Percentiles rank a stretch among this genome's conserved stretches.
Evolutionary conservation across 37 sponge, comb jelly and placozoan genomes (phyloP).

Genomic region (Haliclona indistincta): DNA sequence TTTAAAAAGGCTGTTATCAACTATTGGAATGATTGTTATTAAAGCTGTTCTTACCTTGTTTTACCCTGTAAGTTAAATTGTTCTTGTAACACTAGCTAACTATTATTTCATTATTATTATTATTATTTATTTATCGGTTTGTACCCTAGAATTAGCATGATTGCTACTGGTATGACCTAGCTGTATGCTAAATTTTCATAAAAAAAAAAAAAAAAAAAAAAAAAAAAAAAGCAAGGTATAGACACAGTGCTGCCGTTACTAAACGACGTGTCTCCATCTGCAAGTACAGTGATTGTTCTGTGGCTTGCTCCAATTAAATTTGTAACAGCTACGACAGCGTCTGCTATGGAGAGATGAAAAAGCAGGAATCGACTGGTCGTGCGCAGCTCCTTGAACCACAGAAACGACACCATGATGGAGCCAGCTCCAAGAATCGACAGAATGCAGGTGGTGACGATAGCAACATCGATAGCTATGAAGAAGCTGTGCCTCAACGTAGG

Average conservation of each 20-base stretch:
- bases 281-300: background rate
- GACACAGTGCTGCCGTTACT: background rate
- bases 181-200: no score
- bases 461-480: slow-evolving; percentile 3
- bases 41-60: no score
- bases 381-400: slow-evolving; percentile 8
- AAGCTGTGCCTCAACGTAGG: background rate
- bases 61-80: no score
- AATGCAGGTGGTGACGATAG: slow-evolving; percentile 1
- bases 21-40: no score
- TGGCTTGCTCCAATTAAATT: background rate
- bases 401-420: slow-evolving; percentile 22
- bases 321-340: slow-evolving; percentile 1
- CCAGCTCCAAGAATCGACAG: slow-evolving; percentile 24
- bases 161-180: background rate
- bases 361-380: slow-evolving; percentile 11
- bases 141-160: no score
- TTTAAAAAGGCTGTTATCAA: no score
- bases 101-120: no score
- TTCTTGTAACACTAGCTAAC: no score
- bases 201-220: no score
- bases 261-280: background rate
- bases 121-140: no score
- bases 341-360: slow-evolving; percentile 23
- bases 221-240: no score